Conservation (phyloP, 2,888 invertebrate species). For the Cataglyphis cursor region DNA sequence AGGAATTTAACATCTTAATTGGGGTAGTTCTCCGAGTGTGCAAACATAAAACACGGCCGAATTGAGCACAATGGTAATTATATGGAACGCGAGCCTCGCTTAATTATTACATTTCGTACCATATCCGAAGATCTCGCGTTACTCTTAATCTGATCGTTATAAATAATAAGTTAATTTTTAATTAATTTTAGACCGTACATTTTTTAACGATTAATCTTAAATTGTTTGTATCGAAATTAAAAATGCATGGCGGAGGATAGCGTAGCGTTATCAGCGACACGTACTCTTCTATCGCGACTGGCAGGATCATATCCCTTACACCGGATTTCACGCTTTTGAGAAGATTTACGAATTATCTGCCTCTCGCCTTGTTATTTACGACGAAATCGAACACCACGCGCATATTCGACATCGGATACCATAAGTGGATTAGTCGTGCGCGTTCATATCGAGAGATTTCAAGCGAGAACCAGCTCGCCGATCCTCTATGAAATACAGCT, state of each 20-base stretch:
- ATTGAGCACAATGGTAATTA: slow-evolving; percentile 49
- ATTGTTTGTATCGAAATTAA: background rate
- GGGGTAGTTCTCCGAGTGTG: slow-evolving; percentile 48
- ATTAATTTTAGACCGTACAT: background rate
- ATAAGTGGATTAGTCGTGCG: slow-evolving; percentile 83
- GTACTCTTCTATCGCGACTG: slow-evolving; percentile 51
- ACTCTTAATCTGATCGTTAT: background rate
- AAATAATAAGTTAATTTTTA: background rate
- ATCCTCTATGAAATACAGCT: slow-evolving; percentile 2
- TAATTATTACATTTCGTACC: slow-evolving; percentile 32
- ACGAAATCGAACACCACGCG: slow-evolving; percentile 82
- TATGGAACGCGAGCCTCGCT: slow-evolving; percentile 20
- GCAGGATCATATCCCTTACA: slow-evolving; percentile 73
- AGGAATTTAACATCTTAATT: slow-evolving; percentile 51
- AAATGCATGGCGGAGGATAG: background rate
- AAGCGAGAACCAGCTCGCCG: slow-evolving; percentile 23
- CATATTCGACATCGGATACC: slow-evolving; percentile 83
- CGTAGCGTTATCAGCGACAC: slow-evolving; percentile 5
- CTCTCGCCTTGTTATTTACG: slow-evolving; percentile 78
- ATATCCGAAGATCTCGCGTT: background rate
- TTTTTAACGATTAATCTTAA: background rate
- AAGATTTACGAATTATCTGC: slow-evolving; percentile 83
- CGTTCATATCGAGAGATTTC: slow-evolving; percentile 67
- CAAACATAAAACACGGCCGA: slow-evolving; percentile 22
- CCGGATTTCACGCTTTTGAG: slow-evolving; percentile 76